These are phyloP conservation scores for Petrolisthes manimaculis DNA, from an alignment of 2,888 invertebrate genomes.

Conservation along the genomic window DNA sequence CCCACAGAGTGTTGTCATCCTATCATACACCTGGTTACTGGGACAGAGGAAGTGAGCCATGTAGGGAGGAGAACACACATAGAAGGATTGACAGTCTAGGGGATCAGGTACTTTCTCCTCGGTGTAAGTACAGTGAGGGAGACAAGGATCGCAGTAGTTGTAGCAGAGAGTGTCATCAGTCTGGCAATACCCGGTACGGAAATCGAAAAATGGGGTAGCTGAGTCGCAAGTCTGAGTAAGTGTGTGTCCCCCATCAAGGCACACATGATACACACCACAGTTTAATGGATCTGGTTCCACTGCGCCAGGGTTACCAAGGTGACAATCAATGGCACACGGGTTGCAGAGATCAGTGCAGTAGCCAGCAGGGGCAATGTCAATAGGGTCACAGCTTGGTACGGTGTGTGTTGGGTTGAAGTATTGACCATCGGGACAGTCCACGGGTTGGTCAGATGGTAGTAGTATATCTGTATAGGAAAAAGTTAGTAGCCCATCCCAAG, in stretches of 20 bases:
- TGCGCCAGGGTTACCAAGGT: background rate
- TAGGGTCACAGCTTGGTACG: constrained; percentile 11
- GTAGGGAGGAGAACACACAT: constrained; percentile 23
- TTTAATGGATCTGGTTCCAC: background rate
- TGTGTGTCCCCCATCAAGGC: background rate
- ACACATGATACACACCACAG: constrained; percentile 6
- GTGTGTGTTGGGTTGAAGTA: constrained; percentile 26
- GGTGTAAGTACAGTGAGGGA: constrained; percentile 17
- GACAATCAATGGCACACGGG: constrained; percentile 32
- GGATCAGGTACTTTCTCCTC: constrained; percentile 19
- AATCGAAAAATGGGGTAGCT: constrained; percentile 13
- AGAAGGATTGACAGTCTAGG: constrained; percentile 26
- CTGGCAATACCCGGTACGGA: background rate
- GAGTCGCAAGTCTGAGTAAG: background rate
- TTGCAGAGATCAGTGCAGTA: constrained; percentile 32
- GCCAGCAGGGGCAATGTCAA: constrained; percentile 3
- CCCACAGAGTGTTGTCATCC: too few species aligned
- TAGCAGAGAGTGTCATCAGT: constrained; percentile 26
- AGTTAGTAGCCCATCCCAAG: too few species aligned
- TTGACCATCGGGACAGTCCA: constrained; percentile 15
- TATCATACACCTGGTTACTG: background rate
- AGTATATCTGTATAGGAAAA: background rate
- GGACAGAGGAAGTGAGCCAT: constrained; percentile 25
- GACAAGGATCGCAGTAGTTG: constrained; percentile 34
- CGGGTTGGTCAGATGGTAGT: background rate